These are phyloP conservation scores for Lepidostoma basale DNA, from an alignment of 1,140 invertebrate genomes.

Conservation along the genomic window DNA sequence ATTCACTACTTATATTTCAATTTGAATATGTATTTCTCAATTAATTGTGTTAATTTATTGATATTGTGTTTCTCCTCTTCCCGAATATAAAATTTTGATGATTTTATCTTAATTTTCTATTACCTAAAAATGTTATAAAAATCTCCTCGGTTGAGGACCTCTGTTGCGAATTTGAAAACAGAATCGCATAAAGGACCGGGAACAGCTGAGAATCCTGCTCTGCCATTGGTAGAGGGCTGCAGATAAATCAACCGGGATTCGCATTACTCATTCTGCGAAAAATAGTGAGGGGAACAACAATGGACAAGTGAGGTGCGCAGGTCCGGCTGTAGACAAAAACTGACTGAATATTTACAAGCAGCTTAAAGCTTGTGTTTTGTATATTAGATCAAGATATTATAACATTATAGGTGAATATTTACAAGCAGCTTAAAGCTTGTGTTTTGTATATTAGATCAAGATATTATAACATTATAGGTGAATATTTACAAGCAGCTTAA, in stretches of 20 bases:
- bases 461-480: too few relatives aligned
- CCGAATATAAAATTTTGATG: too few relatives aligned
- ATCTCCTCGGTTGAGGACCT: too few relatives aligned
- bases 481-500: too few relatives aligned
- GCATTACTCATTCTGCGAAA: slow-evolving; percentile 25
- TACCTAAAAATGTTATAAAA: too few relatives aligned
- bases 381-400: background rate
- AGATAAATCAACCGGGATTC: slow-evolving; percentile 30
- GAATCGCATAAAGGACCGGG: slow-evolving; percentile 5
- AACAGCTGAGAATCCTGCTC: background rate
- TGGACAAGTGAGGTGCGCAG: background rate
- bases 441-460: background rate
- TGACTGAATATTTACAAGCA: background rate
- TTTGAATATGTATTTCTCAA: too few relatives aligned
- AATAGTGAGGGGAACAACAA: slow-evolving; percentile 9
- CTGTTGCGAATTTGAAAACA: slow-evolving; percentile 8
- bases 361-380: background rate
- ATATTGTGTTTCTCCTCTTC: too few relatives aligned
- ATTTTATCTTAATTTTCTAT: too few relatives aligned
- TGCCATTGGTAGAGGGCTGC: background rate
- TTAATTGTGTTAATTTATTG: too few relatives aligned
- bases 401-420: background rate
- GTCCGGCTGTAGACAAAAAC: background rate
- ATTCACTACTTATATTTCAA: too few relatives aligned
- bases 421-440: background rate